phyloP scores from a whole-genome alignment of 2,888 invertebrate genomes.

The Morpho deidamia region DNA sequence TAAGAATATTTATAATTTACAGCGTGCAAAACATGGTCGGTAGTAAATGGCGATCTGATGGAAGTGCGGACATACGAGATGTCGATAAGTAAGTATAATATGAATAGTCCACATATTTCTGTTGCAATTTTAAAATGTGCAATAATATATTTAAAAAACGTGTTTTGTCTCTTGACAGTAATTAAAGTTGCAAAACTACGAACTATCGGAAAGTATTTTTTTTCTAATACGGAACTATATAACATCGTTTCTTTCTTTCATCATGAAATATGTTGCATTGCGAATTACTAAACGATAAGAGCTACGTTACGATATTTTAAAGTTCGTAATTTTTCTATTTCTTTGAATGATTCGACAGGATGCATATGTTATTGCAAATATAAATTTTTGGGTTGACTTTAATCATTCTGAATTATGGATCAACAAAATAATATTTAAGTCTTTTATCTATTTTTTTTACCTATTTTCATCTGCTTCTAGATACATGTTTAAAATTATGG shows the following conservation, averaged over 20 bases:
- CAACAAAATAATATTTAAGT: too few relatives aligned
- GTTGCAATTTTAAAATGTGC: not conserved
- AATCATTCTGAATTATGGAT: too few relatives aligned
- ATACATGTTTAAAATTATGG: too few relatives aligned
- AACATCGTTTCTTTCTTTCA: too few relatives aligned
- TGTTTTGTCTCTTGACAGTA: too few relatives aligned
- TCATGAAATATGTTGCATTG: not conserved
- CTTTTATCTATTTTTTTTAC: too few relatives aligned
- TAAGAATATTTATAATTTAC: constrained; percentile 23
- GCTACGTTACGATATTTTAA: not conserved
- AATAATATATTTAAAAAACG: not conserved
- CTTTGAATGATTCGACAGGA: not conserved
- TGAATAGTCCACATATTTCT: not conserved
- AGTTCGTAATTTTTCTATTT: not conserved
- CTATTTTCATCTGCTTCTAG: too few relatives aligned
- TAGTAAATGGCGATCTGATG: constrained; percentile 52
- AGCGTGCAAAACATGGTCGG: constrained; percentile 57
- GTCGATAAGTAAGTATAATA: constrained; percentile 43
- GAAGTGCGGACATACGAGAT: constrained; percentile 40
- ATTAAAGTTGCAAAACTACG: too few relatives aligned
- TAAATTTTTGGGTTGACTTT: too few relatives aligned
- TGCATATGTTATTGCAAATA: too few relatives aligned
- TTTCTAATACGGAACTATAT: too few relatives aligned
- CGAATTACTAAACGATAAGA: not conserved
- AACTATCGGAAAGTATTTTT: too few relatives aligned